These are phyloP conservation scores for Malthinus seriepunctatus DNA, from an alignment of 2,888 invertebrate genomes.

Conservation along the genomic window DNA sequence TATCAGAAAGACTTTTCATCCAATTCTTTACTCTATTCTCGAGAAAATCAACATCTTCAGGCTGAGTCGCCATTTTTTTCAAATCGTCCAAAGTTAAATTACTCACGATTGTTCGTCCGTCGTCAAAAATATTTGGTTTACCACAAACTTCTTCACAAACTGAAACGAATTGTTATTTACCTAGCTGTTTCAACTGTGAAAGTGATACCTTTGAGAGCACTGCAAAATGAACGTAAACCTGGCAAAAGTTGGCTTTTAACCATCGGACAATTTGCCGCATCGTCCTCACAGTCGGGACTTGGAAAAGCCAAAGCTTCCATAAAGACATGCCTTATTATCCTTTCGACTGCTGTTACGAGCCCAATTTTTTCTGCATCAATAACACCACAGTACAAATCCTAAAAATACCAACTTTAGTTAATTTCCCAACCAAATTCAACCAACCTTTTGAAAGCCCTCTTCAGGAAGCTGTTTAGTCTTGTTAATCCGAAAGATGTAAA, in stretches of 20 bases:
- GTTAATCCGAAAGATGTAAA: slow-evolving; percentile 84
- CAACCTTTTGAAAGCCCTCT: slow-evolving; percentile 88
- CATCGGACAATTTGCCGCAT: slow-evolving; percentile 76
- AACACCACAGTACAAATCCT: slow-evolving; percentile 72
- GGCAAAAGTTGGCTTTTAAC: slow-evolving; percentile 84
- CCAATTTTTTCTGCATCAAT: slow-evolving; percentile 79
- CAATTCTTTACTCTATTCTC: slow-evolving; percentile 78
- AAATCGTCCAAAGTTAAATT: slow-evolving; percentile 67
- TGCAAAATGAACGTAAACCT: slow-evolving; percentile 83
- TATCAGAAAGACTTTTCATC: slow-evolving; percentile 81
- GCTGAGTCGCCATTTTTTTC: slow-evolving; percentile 70
- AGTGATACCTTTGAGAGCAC: slow-evolving; percentile 75
- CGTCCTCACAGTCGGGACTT: slow-evolving; percentile 78
- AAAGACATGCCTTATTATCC: slow-evolving; percentile 86
- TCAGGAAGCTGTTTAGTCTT: slow-evolving; percentile 85
- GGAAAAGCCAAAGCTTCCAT: slow-evolving; percentile 88
- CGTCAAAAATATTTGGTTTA: slow-evolving; percentile 77
- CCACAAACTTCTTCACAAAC: slow-evolving; percentile 86
- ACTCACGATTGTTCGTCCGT: slow-evolving; percentile 66
- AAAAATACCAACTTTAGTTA: slow-evolving; percentile 8
- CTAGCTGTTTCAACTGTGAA: too few relatives aligned
- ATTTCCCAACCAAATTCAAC: background rate
- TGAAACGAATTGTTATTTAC: slow-evolving; percentile 40
- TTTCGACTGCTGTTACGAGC: slow-evolving; percentile 83
- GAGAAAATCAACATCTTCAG: slow-evolving; percentile 65